Conservation (phyloP, 1,140 invertebrate genomes). For the Aphidius ervi region DNA sequence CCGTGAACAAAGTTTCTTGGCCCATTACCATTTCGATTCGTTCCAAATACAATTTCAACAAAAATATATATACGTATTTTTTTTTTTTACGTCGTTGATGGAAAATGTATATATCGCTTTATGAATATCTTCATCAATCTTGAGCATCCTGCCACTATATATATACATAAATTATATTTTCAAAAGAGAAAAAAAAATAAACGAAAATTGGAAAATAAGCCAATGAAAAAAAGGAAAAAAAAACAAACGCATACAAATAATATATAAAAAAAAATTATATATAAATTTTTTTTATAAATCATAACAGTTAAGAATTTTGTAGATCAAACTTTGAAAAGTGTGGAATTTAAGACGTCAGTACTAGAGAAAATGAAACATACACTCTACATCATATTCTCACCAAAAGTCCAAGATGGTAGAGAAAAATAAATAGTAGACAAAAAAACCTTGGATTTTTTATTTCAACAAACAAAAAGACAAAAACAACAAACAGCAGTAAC, state of each 20-base stretch:
- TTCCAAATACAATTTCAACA: not conserved
- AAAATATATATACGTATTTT: not conserved
- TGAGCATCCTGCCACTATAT: not conserved
- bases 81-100: too few relatives aligned
- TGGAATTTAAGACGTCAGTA: too few relatives aligned
- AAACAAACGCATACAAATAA: too few relatives aligned
- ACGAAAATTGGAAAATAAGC: not conserved
- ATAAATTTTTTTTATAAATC: too few relatives aligned
- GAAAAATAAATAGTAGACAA: not conserved
- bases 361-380: not conserved
- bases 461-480: too few relatives aligned
- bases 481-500: too few relatives aligned
- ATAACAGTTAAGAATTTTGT: too few relatives aligned
- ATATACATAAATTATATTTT: too few relatives aligned
- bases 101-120: not conserved
- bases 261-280: too few relatives aligned
- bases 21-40: constrained; percentile 10
- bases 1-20: not conserved
- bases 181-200: not conserved
- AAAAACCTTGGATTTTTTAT: not conserved
- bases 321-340: too few relatives aligned
- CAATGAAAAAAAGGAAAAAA: not conserved
- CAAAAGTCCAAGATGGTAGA: not conserved
- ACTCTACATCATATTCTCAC: constrained; percentile 7
- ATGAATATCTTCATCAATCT: constrained; percentile 9